Percentiles rank a stretch among this genome's conserved stretches.
phyloP scores from a whole-genome alignment of 1,140 invertebrate species.

The Dinoponera quadriceps region DNA sequence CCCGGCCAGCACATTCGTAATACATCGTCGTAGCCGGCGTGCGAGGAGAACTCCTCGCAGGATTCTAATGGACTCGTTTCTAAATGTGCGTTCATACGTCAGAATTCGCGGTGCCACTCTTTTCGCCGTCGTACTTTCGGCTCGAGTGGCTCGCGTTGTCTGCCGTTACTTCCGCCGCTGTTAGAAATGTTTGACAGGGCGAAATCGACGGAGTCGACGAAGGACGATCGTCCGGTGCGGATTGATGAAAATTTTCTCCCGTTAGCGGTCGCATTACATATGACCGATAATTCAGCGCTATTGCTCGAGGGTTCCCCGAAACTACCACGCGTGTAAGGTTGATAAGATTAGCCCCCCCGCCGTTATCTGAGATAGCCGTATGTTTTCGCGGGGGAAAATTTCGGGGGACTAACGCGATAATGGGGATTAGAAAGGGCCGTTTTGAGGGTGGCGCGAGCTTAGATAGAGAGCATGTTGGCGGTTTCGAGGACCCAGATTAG shows the following conservation, averaged over 20 bases:
- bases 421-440: conserved; percentile 61
- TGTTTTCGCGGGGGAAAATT: conserved; percentile 49
- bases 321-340: conserved; percentile 30
- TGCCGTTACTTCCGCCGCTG: no score
- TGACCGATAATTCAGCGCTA: neutral
- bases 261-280: neutral
- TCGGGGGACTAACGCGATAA: conserved; percentile 59
- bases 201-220: no score
- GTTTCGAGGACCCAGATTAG: conserved; percentile 58
- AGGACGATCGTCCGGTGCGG: no score
- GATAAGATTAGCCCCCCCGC: conserved; percentile 62
- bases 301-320: neutral
- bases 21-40: conserved; percentile 22
- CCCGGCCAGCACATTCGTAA: conserved; percentile 45
- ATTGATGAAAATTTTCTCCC: no score
- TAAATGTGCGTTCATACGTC: conserved; percentile 58
- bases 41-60: conserved; percentile 19
- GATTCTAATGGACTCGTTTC: conserved; percentile 28
- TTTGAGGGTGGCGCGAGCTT: conserved; percentile 54
- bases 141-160: neutral
- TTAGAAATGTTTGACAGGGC: no score
- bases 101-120: conserved; percentile 7
- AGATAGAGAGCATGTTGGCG: conserved; percentile 31
- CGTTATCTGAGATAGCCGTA: conserved; percentile 62
- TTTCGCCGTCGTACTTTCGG: neutral